Base-by-base conservation (phyloP, 2,113 vertebrate species). In the Rhinolophus ferrumequinum region DNA sequence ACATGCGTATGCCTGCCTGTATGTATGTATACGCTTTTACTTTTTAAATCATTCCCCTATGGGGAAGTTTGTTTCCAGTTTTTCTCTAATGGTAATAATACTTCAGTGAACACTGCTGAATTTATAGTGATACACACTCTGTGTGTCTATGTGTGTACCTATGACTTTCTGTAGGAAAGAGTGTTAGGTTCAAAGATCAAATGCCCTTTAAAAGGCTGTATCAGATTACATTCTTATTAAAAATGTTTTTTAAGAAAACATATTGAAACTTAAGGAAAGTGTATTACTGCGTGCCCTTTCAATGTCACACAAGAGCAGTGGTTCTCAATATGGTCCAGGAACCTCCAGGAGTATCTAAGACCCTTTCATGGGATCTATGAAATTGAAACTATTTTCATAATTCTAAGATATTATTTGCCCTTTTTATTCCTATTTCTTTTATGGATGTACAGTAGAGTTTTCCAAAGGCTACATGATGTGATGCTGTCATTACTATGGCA, bases 121-220 rank as follows among this genome's bases (percentile, higher is more conserved):
- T 73, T 56, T n/a, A 66, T 28, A 64, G 16, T 35, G 70, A 92
- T 73, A 47, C 14, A 60, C 56, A 54, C 6, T 64, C 9, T 75
- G 13, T 60, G 19, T 60, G 33, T 83, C 18, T 24, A 3, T 64
- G 24, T 60, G 3, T 47, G 38, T 56, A 35, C 30, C 35, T 86
- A 4, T 50, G 73, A 73, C 73, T 81, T 87, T 86, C 47, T 96
- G 26, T 73, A 52, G n/a, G 5, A 67, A n/a, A 58, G 58, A 85
- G 50, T 54, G 44, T 93, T 52, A 41, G 35, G 62, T 35, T 94
- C 44, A 94, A 77, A 96, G 66, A 24, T 84, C 30, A 69, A 84
- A 15, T 62, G 69, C 44, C 19, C 72, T 88, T 92, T 94, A 64
- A 38, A 94, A 92, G 30, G 24, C 50, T 82, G 28, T 85, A 64